A percentile compares a stretch with the other conserved stretches of the same genome.
Evolutionary conservation across 2,797 vertebrate genomes (phyloP).

Genomic region (Propithecus perrieri): DNA sequence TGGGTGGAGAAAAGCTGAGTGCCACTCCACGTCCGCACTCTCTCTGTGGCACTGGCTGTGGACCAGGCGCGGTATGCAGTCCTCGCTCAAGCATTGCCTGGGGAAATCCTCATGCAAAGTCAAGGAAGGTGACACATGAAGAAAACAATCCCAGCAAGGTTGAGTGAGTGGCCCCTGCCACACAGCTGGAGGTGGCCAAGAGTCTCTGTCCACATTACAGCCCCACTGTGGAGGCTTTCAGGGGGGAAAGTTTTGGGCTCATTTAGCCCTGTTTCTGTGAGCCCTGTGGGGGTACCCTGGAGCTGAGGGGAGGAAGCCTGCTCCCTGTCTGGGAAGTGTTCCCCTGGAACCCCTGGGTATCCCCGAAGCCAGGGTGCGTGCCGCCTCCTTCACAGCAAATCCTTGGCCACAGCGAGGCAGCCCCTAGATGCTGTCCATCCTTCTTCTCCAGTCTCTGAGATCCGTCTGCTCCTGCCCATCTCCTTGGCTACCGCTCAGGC

Average conservation of each 20-base stretch:
- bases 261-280: background rate
- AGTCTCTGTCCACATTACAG: background rate
- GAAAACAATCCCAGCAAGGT: background rate
- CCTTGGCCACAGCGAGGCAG: background rate
- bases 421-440: background rate
- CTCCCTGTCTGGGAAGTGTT: background rate
- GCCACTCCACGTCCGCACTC: rapidly evolving
- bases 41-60: background rate
- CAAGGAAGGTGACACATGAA: background rate
- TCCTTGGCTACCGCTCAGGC: background rate
- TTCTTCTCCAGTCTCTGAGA: background rate
- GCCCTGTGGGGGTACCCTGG: background rate
- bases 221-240: background rate
- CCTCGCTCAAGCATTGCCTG: background rate
- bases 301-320: background rate
- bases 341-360: background rate
- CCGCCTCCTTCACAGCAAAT: background rate
- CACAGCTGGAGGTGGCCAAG: background rate
- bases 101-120: background rate
- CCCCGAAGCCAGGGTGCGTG: background rate
- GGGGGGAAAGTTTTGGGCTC: background rate
- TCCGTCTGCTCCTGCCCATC: background rate
- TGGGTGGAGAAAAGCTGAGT: rapidly evolving
- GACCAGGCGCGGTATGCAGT: rapidly evolving
- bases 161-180: background rate